These are phyloP conservation scores for Branchellion lobata DNA, from an alignment of 2,888 invertebrate species.

Conservation along the genomic window DNA sequence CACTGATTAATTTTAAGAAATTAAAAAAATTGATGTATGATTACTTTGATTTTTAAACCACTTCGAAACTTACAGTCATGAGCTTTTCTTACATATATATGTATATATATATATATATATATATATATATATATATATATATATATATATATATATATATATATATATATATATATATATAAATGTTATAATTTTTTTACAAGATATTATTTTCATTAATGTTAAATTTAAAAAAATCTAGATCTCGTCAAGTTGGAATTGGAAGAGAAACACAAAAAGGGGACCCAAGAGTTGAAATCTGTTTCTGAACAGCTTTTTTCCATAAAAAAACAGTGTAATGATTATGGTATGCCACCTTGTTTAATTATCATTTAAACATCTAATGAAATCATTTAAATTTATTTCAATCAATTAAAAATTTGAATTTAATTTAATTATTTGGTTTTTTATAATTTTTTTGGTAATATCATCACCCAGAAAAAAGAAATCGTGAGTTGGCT, in stretches of 20 bases:
- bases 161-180: too few species aligned
- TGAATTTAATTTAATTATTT: neutral
- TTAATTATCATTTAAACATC: neutral
- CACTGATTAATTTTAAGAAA: too few species aligned
- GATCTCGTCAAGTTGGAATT: neutral
- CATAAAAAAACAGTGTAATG: neutral
- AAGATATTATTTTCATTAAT: too few species aligned
- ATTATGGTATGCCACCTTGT: neutral
- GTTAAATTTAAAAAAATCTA: neutral
- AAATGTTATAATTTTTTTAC: too few species aligned
- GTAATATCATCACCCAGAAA: neutral
- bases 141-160: too few species aligned
- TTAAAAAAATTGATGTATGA: too few species aligned
- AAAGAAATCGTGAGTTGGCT: conserved; percentile 15
- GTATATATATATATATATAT: conserved; percentile 4
- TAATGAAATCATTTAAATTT: neutral
- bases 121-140: too few species aligned
- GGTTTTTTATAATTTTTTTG: neutral
- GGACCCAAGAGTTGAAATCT: neutral
- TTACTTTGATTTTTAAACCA: too few species aligned
- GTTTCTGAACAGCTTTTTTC: neutral
- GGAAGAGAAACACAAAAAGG: neutral
- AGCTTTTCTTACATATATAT: neutral
- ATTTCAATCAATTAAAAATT: neutral
- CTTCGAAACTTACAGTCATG: neutral